Percentiles rank a stretch among this genome's conserved stretches.
phyloP scores from a whole-genome alignment of 2,113 vertebrate genomes.

The Mastomys coucha region DNA sequence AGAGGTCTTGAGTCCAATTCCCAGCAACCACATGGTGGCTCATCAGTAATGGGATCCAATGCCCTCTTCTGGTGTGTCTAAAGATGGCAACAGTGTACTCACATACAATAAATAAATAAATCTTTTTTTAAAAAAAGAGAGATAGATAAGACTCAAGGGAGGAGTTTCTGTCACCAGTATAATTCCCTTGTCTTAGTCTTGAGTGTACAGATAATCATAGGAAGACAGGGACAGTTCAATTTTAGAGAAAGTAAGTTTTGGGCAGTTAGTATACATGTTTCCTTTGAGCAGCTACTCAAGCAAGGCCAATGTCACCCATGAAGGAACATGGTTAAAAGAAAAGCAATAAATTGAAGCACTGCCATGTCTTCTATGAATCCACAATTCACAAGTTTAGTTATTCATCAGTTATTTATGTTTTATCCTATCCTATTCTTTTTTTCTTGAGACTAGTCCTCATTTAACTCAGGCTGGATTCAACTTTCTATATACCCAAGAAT shows the following conservation, averaged over 20 bases:
- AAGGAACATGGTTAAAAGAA: constrained; percentile 27
- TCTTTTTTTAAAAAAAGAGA: background rate
- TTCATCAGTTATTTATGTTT: background rate
- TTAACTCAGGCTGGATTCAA: background rate
- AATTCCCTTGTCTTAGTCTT: background rate
- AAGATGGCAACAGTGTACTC: too few relatives aligned
- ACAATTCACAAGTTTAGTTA: background rate
- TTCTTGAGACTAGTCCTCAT: background rate
- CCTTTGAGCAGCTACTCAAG: constrained; percentile 24
- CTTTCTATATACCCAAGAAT: background rate
- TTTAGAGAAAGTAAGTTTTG: constrained; percentile 18
- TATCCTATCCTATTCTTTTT: background rate
- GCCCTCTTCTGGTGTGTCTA: too few relatives aligned
- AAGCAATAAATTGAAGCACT: constrained; percentile 18
- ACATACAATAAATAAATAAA: too few relatives aligned
- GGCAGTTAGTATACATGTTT: background rate
- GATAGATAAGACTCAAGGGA: constrained; percentile 33
- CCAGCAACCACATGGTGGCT: too few relatives aligned
- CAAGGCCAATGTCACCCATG: background rate
- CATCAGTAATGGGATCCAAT: too few relatives aligned
- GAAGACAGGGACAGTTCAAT: background rate
- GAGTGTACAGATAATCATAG: background rate
- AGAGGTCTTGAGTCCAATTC: too few relatives aligned
- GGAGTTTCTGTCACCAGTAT: constrained; percentile 21
- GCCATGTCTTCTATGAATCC: constrained; percentile 8